Conservation (phyloP, 2,888 invertebrate species). For the Spodoptera littoralis region DNA sequence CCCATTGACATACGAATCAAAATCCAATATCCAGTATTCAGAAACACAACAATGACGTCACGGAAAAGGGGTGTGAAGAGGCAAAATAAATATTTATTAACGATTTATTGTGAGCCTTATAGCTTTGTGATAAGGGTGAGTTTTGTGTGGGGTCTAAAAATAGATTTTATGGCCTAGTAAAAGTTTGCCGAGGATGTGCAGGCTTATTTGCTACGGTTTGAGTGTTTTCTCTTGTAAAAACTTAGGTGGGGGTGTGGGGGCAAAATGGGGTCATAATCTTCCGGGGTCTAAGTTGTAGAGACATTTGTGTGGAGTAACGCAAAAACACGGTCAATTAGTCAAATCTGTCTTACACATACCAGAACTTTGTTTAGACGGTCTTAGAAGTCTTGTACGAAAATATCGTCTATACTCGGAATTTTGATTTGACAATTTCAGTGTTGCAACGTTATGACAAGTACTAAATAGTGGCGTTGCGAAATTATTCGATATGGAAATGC, state of each 20-base stretch:
- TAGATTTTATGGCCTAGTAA: constrained; percentile 50
- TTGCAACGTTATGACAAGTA: no score
- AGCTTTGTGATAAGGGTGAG: constrained; percentile 23
- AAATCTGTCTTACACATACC: no score
- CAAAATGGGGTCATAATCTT: neutral
- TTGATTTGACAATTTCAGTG: no score
- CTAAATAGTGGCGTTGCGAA: no score
- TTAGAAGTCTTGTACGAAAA: no score
- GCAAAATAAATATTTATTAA: constrained; percentile 41
- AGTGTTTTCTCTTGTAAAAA: constrained; percentile 56
- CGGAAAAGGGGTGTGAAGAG: constrained; percentile 44
- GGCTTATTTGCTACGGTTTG: constrained; percentile 48
- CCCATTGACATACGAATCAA: constrained; percentile 4
- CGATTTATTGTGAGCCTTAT: constrained; percentile 30
- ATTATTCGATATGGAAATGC: no score
- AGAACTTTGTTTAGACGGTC: no score
- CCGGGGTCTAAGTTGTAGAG: constrained; percentile 8
- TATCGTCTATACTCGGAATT: no score
- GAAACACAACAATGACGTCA: constrained; percentile 49
- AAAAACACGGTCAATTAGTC: no score
- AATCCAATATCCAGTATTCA: constrained; percentile 1
- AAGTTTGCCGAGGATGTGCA: constrained; percentile 40
- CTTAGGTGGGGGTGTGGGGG: constrained; percentile 20
- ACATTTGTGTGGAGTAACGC: constrained; percentile 4
- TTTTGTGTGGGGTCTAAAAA: constrained; percentile 52